phyloP scores from a whole-genome alignment of 1,140 invertebrate species.

The Heliconius hewitsoni region DNA sequence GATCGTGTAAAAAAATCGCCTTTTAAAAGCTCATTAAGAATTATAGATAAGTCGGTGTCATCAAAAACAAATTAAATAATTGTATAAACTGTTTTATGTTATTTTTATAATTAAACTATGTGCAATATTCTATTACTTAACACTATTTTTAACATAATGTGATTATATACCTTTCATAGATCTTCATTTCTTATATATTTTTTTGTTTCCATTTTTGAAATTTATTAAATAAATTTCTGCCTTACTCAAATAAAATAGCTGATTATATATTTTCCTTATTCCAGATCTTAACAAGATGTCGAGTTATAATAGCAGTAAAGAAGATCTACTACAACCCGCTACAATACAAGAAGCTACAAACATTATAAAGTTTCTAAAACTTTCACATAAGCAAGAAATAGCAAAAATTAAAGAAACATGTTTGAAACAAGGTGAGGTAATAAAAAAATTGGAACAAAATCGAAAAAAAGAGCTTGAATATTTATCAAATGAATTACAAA shows the following conservation, averaged over 20 bases:
- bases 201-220: too few species aligned
- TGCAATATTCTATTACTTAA: neutral
- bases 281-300: conserved; percentile 4
- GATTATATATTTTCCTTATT: neutral
- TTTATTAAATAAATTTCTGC: too few species aligned
- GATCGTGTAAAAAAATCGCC: neutral
- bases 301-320: conserved; percentile 42
- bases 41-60: conserved; percentile 15
- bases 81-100: neutral
- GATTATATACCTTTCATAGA: too few species aligned
- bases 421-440: conserved; percentile 62
- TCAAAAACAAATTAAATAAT: conserved; percentile 34
- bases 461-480: conserved; percentile 74
- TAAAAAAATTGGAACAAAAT: conserved; percentile 69
- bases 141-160: neutral
- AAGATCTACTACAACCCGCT: conserved; percentile 62
- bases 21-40: conserved; percentile 25
- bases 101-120: neutral
- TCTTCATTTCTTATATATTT: too few species aligned
- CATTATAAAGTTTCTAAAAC: conserved; percentile 70
- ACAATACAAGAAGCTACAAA: conserved; percentile 73
- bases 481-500: conserved; percentile 67
- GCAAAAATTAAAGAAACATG: conserved; percentile 59
- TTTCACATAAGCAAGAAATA: conserved; percentile 72
- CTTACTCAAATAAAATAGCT: neutral